Conservation (phyloP, 2,797 vertebrate genomes). For the Sebastolobus alascanus region DNA sequence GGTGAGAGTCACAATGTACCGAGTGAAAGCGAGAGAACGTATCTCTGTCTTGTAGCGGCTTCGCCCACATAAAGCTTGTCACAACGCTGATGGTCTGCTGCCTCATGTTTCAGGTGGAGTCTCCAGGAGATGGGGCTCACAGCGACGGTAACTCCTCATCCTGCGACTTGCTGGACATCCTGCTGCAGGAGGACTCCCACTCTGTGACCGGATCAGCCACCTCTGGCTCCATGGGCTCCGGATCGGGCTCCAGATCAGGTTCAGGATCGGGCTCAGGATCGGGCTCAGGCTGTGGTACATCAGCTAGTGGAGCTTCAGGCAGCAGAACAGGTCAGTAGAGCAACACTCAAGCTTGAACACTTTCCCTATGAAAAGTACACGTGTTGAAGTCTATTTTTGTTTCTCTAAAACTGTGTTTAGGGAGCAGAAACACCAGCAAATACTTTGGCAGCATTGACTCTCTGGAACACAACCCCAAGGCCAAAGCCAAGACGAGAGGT, state of each 20-base stretch:
- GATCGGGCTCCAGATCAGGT: slow-evolving; percentile 78
- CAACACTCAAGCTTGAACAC: not conserved
- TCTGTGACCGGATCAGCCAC: slow-evolving; percentile 90
- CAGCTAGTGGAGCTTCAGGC: slow-evolving; percentile 84
- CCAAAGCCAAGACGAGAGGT: slow-evolving; percentile 58
- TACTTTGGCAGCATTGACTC: slow-evolving; percentile 94
- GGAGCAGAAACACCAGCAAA: slow-evolving; percentile 93
- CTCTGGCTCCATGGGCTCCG: slow-evolving; percentile 90
- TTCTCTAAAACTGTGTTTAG: slow-evolving; percentile 68
- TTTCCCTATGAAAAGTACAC: not conserved
- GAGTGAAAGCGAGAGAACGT: not conserved
- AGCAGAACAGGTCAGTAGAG: slow-evolving; percentile 88
- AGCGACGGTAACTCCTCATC: slow-evolving; percentile 89
- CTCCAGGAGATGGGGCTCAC: slow-evolving; percentile 77
- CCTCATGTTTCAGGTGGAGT: slow-evolving; percentile 63
- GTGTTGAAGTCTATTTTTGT: not conserved
- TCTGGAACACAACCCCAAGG: slow-evolving; percentile 88
- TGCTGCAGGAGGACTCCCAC: slow-evolving; percentile 90
- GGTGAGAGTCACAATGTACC: slow-evolving; percentile 76
- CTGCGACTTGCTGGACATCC: slow-evolving; percentile 90
- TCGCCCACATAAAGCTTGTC: not conserved
- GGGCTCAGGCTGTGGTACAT: slow-evolving; percentile 85
- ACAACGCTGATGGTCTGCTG: not conserved
- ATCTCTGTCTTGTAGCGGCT: not conserved
- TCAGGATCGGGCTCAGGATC: slow-evolving; percentile 79